Percentiles rank a stretch among this genome's conserved stretches.
Conservation (phyloP, 2,888 invertebrate genomes). For the Uropetala carovei region DNA sequence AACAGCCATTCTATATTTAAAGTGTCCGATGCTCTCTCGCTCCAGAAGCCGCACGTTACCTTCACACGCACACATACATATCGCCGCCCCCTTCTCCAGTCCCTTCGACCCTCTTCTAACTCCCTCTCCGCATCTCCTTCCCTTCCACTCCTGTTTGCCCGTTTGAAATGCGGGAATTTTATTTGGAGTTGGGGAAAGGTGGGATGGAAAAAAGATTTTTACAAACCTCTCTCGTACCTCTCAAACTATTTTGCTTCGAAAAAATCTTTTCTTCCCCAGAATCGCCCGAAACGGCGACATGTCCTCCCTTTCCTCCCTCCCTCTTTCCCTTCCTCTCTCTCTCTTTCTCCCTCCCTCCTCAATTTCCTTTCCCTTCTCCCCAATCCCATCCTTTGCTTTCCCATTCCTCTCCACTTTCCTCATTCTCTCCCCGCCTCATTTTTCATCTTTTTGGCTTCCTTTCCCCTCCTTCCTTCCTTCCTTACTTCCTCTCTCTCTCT, state of each 20-base stretch:
- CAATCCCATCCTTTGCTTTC: background rate
- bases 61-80: no score
- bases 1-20: no score
- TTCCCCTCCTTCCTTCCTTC: background rate
- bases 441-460: background rate
- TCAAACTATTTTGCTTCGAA: conserved; percentile 40
- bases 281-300: conserved; percentile 46
- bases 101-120: background rate
- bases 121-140: background rate
- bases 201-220: background rate
- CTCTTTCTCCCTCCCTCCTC: no score
- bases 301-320: conserved; percentile 5
- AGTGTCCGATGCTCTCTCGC: no score
- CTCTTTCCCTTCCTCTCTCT: conserved; percentile 4
- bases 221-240: conserved; percentile 22
- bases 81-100: background rate
- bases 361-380: background rate
- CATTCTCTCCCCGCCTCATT: background rate
- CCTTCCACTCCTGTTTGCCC: conserved; percentile 11
- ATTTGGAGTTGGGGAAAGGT: conserved; percentile 41
- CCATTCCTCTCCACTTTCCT: background rate
- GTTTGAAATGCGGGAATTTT: conserved; percentile 20
- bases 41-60: no score
- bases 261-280: conserved; percentile 36
- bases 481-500: no score